Percentiles rank a stretch among this genome's conserved stretches.
Conservation (phyloP, 2,113 vertebrate species). For the Gadus macrocephalus region DNA sequence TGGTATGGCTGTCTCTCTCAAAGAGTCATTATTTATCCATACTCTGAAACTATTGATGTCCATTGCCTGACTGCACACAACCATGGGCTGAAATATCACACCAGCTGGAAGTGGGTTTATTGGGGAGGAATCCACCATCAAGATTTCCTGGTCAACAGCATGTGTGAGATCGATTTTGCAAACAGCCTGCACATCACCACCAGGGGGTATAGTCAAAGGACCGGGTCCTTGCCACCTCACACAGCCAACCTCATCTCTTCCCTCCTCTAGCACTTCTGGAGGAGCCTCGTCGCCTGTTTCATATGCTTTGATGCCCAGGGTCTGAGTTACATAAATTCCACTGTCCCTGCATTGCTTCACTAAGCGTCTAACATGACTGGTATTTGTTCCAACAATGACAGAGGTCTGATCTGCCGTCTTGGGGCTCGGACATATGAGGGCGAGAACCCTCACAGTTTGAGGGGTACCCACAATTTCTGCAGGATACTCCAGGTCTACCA, state of each 20-base stretch:
- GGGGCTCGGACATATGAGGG: conserved; percentile 10
- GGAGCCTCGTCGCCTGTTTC: neutral
- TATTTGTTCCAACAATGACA: conserved; percentile 19
- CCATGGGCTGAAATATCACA: conserved; percentile 21
- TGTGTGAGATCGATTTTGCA: conserved; percentile 8
- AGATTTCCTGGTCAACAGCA: neutral
- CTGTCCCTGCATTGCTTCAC: conserved; percentile 20
- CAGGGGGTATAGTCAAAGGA: conserved; percentile 13
- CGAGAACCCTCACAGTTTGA: conserved; percentile 10
- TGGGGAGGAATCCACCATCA: conserved; percentile 1
- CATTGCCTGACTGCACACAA: conserved; percentile 10
- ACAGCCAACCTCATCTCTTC: conserved; percentile 8
- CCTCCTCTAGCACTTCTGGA: neutral
- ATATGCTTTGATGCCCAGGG: conserved; percentile 6
- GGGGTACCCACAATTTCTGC: conserved; percentile 5
- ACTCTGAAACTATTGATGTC: conserved; percentile 14
- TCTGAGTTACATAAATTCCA: conserved; percentile 13
- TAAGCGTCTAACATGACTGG: conserved; percentile 19
- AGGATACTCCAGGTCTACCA: conserved; percentile 19
- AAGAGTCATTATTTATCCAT: conserved; percentile 8
- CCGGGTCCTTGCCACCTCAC: conserved; percentile 22
- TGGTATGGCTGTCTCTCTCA: conserved; percentile 14
- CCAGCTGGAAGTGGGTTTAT: neutral
- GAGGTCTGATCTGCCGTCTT: conserved; percentile 7
- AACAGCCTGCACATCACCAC: neutral